Evolutionary conservation across 1,140 invertebrate genomes (phyloP), one percentile per base, ranked within the genome.

Genomic region (Cyrtorhinus lividipennis): DNA sequence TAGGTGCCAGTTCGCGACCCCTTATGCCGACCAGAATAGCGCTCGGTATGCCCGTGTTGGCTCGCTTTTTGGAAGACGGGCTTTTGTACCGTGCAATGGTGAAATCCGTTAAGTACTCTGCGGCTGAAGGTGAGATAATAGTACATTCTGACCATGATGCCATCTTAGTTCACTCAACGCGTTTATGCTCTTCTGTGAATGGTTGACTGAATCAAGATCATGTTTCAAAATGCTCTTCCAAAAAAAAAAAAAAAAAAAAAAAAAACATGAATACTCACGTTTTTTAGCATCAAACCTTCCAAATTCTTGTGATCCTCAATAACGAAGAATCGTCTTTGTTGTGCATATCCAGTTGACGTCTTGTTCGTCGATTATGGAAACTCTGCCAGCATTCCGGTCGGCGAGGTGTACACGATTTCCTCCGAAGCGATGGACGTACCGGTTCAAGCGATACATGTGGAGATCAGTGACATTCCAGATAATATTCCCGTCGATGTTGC

Each of bases 281-380:
- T n/a, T n/a, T n/a, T n/a, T n/a, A n/a, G n/a, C n/a, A n/a, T n/a
- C n/a, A n/a, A n/a, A n/a, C n/a, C n/a, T n/a, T n/a, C n/a, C n/a
- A n/a, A n/a, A n/a, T n/a, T n/a, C n/a, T n/a, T n/a, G n/a, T n/a
- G n/a, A n/a, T n/a, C n/a, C n/a, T n/a, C n/a, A n/a, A n/a, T n/a
- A n/a, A n/a, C n/a, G n/a, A n/a, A n/a, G n/a, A n/a, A n/a, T n/a
- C n/a, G n/a, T n/a, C n/a, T n/a, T n/a, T n/a, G n/a, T n/a, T n/a
- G n/a, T n/a, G n/a, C n/a, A n/a, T 30, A 67, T 69, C 67, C 66
- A 38, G 68, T 73, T 8, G 72, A 77, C 60, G 77, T 83, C 2
- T 66, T 73, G 3, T 83, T 80, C 67, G 69, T 82, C 1, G 81
- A 83, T 68, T 87, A 83, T 68, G 86, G 86, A 26, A 90, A 90